Evolutionary conservation across 1,140 invertebrate species (phyloP).

Genomic region (Heliconius hewitsoni): DNA sequence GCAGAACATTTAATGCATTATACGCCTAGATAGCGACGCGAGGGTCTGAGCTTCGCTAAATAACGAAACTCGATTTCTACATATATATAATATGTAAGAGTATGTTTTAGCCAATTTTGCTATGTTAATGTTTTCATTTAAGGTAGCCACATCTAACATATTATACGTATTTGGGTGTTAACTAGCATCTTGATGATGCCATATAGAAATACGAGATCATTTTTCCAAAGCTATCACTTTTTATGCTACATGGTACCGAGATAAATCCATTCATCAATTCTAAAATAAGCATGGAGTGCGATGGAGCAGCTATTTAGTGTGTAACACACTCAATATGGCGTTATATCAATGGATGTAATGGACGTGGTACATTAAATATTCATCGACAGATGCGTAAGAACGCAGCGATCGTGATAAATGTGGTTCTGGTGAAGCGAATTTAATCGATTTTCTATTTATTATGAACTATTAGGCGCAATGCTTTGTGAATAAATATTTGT

Average conservation of each 20-base stretch:
- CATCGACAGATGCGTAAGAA: conserved; percentile 44
- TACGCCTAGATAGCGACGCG: conserved; percentile 49
- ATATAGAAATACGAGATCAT: not conserved
- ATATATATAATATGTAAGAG: not conserved
- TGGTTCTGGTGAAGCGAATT: conserved; percentile 40
- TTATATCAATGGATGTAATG: conserved; percentile 43
- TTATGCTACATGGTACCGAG: conserved; percentile 20
- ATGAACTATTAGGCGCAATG: conserved; percentile 41
- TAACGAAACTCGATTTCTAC: conserved; percentile 59
- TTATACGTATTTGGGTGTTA: conserved; percentile 41
- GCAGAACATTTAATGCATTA: conserved; percentile 64
- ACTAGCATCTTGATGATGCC: conserved; percentile 32
- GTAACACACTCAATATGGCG: conserved; percentile 47
- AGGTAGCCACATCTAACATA: conserved; percentile 31
- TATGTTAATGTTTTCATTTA: conserved; percentile 51
- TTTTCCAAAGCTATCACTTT: conserved; percentile 24
- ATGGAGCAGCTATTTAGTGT: conserved; percentile 46
- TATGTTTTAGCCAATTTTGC: conserved; percentile 33
- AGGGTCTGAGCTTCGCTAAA: conserved; percentile 47
- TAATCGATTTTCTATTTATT: conserved; percentile 41
- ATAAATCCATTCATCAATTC: conserved; percentile 41
- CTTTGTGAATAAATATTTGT: conserved; percentile 53
- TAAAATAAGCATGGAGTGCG: conserved; percentile 35
- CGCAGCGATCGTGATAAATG: conserved; percentile 55
- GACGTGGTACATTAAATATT: conserved; percentile 51